Conservation (phyloP, 2,113 vertebrate genomes). For the Cercocebus atys region DNA sequence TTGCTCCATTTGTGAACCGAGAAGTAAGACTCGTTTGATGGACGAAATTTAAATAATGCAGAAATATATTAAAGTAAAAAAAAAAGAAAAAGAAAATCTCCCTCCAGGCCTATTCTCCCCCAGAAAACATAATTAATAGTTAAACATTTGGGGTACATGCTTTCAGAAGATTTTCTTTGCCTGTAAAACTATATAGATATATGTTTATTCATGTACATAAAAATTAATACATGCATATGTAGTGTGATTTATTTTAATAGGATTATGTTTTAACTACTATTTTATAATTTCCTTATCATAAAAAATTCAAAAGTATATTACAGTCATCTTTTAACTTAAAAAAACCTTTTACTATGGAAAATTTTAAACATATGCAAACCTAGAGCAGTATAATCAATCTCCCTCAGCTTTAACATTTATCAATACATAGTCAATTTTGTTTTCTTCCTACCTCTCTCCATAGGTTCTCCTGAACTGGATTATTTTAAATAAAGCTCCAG, state of each 20-base stretch:
- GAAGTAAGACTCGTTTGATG: background rate
- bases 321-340: background rate
- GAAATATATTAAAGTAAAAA: background rate
- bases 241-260: slow-evolving; percentile 14
- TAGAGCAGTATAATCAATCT: background rate
- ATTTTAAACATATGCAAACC: background rate
- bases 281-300: slow-evolving; percentile 17
- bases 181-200: background rate
- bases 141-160: background rate
- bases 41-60: background rate
- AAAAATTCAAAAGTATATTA: background rate
- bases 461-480: background rate
- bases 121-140: background rate
- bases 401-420: background rate
- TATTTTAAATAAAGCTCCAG: slow-evolving; percentile 22
- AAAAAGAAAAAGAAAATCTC: background rate
- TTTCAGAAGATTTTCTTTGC: slow-evolving; percentile 11
- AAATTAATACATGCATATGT: background rate
- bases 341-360: background rate
- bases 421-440: background rate
- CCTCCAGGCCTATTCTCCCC: background rate
- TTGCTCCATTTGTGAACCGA: background rate
- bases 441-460: background rate
- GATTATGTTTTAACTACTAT: background rate
- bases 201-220: background rate